Evolutionary conservation across 2,888 invertebrate genomes (phyloP).

Genomic region (Hymenopus coronatus): DNA sequence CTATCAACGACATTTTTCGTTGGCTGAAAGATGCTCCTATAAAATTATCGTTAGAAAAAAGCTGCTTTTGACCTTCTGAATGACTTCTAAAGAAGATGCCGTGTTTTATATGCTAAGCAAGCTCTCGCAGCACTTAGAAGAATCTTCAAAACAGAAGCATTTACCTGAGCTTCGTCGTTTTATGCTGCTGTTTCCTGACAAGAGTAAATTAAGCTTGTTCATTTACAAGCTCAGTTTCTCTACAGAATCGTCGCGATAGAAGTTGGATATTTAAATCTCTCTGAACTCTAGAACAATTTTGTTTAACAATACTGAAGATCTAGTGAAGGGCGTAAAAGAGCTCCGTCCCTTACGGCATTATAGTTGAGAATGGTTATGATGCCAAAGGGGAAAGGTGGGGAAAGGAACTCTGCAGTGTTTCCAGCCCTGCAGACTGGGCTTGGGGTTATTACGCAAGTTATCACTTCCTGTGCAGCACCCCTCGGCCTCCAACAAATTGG

Average conservation of each 20-base stretch:
- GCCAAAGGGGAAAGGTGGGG: neutral
- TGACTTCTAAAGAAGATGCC: too few species aligned
- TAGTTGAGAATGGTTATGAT: neutral
- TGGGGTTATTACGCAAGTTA: neutral
- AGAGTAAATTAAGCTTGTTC: neutral
- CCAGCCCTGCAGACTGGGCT: neutral
- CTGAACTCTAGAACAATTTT: neutral
- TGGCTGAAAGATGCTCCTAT: too few species aligned
- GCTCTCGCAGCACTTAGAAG: too few species aligned
- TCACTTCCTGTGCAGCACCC: neutral
- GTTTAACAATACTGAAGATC: neutral
- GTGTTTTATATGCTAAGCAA: too few species aligned
- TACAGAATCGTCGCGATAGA: neutral
- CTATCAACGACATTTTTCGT: too few species aligned
- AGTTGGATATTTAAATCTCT: neutral
- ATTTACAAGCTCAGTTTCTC: neutral
- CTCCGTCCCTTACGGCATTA: neutral
- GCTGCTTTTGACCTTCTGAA: too few species aligned
- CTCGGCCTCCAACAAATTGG: neutral
- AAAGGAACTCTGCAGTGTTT: too few species aligned
- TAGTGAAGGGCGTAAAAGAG: neutral
- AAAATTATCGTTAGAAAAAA: too few species aligned
- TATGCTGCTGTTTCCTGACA: too few species aligned
- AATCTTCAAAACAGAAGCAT: too few species aligned
- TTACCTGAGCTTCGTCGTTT: too few species aligned